Evolutionary conservation across 2,797 vertebrate genomes (phyloP).

Genomic region (Anguilla obscura): DNA sequence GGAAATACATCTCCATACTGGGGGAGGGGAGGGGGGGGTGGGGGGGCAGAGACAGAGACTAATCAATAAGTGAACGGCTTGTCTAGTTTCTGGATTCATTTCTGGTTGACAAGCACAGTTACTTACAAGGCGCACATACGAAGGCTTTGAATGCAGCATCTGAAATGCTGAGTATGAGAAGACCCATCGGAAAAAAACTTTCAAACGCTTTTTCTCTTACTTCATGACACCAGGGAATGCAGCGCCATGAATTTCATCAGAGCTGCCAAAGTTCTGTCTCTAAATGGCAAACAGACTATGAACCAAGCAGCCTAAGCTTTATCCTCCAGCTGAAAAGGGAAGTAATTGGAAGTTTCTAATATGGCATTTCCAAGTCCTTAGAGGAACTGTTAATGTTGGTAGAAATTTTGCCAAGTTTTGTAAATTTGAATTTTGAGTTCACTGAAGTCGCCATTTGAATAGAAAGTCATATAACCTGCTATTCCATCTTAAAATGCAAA

Average conservation of each 20-base stretch:
- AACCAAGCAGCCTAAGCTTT: background rate
- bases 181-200: background rate
- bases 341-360: background rate
- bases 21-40: conserved; percentile 35
- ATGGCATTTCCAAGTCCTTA: background rate
- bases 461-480: background rate
- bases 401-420: background rate
- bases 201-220: background rate
- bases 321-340: background rate
- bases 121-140: background rate
- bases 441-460: background rate
- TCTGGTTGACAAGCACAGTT: background rate
- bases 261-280: background rate
- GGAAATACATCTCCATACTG: conserved; percentile 99
- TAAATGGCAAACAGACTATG: background rate
- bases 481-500: conserved; percentile 4
- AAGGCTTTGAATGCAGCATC: background rate
- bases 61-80: background rate
- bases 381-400: background rate
- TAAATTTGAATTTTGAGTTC: background rate
- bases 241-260: background rate
- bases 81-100: background rate
- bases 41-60: background rate
- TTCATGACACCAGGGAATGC: background rate
- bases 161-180: background rate